Base-by-base conservation (phyloP, 2,797 vertebrate genomes). In the Paratrypauchen microcephalus region DNA sequence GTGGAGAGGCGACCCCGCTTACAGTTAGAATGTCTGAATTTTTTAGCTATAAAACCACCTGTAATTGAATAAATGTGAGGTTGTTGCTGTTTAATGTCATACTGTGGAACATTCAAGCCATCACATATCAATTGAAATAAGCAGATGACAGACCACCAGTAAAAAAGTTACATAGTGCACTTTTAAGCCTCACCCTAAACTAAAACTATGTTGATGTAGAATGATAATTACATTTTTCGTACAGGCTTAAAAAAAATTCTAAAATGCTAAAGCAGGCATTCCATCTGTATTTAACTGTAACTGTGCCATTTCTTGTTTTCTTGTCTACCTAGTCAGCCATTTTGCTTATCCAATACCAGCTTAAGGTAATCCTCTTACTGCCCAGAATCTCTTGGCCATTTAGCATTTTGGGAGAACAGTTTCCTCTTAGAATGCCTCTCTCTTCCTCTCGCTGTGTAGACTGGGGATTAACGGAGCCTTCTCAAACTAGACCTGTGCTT, bases 371-470 rank as follows among this genome's bases (percentile, higher is more conserved):
- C 63, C 50, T 60, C 55, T 78, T 74, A 68, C 60, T 70, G 66
- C 19, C 41, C 57, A 47, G 68, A 63, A 74, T 60, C 45, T 65
- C 28, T 68, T 41, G 68, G 57, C 76, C 65, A 72, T 71, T 75
- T 74, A n/a, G 15, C 67, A 39, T 73, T 77, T 79, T 66, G 69
- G 60, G 30, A 65, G 66, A 54, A 13, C 15, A 30, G 16, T 30
- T 66, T 71, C 70, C 68, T 71, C 47, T 60, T 36, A 66, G 36
- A 59, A 11, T 64, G 41, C 3, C 41, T 45, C 41, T 48, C 70
- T 28, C 26, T 69, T 58, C 28, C 32, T 47, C 21, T 72, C 30
- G 24, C 32, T 59, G 26, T 9, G 48, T 32, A 65, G 47, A 18
- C 45, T 11, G 26, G 48, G 63, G 24, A 39, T 54, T 61, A 30